Evolutionary conservation across 1,140 invertebrate species (phyloP).

Genomic region (Anoplophora glabripennis): DNA sequence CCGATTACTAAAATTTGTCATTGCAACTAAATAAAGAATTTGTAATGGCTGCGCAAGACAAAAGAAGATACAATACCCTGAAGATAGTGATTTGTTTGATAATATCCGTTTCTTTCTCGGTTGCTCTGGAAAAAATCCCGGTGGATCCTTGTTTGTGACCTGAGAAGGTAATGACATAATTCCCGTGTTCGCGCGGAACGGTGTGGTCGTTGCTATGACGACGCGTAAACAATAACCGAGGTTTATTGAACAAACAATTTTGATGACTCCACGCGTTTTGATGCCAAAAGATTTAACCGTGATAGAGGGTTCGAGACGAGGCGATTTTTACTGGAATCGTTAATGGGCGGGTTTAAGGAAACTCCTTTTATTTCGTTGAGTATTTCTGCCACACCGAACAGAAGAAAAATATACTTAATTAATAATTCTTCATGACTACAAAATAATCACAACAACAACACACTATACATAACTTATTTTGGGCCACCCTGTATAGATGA

Average conservation of each 20-base stretch:
- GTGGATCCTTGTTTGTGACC: background rate
- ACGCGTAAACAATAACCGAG: slow-evolving; percentile 19
- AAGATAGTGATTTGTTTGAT: no score
- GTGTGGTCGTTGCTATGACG: slow-evolving; percentile 3
- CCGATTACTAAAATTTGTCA: no score
- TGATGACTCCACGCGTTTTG: background rate
- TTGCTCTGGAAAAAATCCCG: background rate
- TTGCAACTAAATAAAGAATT: slow-evolving; percentile 8
- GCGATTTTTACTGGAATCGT: background rate
- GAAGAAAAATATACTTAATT: no score
- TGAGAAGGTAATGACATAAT: background rate
- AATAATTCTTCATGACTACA: no score
- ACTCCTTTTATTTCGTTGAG: no score
- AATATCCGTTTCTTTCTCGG: background rate
- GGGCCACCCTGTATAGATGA: no score
- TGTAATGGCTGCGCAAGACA: background rate
- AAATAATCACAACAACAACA: no score
- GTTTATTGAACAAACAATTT: slow-evolving; percentile 31
- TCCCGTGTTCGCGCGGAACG: background rate
- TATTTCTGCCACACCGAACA: no score
- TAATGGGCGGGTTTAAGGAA: background rate
- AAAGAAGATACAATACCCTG: background rate
- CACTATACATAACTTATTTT: no score
- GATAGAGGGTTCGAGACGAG: background rate
- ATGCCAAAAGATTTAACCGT: no score